A percentile compares a stretch with the other conserved stretches of the same genome.
These are phyloP conservation scores for Riparia riparia DNA, from an alignment of 2,113 vertebrate genomes.

Conservation along the genomic window DNA sequence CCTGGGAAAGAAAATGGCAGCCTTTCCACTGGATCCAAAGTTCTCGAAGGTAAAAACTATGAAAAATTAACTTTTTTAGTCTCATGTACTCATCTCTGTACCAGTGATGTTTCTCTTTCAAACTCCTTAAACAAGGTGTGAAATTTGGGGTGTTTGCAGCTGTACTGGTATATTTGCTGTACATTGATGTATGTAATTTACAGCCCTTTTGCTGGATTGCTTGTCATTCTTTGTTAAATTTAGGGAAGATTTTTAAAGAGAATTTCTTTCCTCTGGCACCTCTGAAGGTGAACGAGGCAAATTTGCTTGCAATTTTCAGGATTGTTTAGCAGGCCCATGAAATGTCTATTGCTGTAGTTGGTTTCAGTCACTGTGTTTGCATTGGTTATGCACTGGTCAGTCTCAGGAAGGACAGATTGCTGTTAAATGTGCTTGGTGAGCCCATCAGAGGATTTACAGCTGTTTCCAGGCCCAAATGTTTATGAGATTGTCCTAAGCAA, in stretches of 20 bases:
- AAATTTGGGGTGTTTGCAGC: neutral
- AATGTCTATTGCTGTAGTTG: neutral
- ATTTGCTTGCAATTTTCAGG: neutral
- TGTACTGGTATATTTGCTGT: neutral
- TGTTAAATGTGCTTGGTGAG: neutral
- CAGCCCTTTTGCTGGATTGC: neutral
- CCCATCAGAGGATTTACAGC: neutral
- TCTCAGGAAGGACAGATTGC: neutral
- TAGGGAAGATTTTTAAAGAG: neutral
- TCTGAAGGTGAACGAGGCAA: neutral
- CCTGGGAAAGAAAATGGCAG: slow-evolving; percentile 94
- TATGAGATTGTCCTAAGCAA: neutral
- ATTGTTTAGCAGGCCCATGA: neutral
- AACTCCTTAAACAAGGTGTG: neutral
- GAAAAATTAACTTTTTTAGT: neutral
- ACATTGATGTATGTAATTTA: neutral
- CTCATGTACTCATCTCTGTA: accelerated
- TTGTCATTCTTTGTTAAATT: neutral
- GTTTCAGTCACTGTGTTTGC: neutral
- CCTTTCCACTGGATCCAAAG: slow-evolving; percentile 92
- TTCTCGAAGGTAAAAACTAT: slow-evolving; percentile 88
- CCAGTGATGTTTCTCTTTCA: neutral
- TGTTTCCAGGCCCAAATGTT: neutral
- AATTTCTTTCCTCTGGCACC: neutral
- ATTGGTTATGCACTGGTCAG: neutral